Evolutionary conservation across 2,797 vertebrate genomes (phyloP).

Genomic region (Coranthus polyacanthus): DNA sequence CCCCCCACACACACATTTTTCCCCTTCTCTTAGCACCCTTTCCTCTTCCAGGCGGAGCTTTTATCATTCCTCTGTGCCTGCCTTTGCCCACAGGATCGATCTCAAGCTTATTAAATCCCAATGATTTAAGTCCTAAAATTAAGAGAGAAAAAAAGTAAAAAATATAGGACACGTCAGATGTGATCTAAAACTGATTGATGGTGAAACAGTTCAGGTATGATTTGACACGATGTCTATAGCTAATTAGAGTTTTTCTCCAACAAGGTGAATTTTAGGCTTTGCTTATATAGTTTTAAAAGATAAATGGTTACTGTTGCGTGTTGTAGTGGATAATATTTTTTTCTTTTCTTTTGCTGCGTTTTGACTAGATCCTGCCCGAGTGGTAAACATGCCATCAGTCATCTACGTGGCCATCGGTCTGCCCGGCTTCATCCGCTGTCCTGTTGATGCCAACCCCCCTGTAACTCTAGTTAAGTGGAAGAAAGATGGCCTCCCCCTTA

Average conservation of each 20-base stretch:
- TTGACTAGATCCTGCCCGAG: slow-evolving; percentile 92
- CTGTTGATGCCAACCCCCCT: slow-evolving; percentile 95
- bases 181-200: not conserved
- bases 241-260: no score
- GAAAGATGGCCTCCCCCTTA: slow-evolving; percentile 95
- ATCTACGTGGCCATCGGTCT: slow-evolving; percentile 97
- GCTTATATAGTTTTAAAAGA: no score
- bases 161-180: not conserved
- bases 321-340: no score
- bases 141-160: slow-evolving; percentile 3
- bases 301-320: no score
- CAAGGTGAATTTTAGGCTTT: no score
- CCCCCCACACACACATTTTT: not conserved
- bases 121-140: slow-evolving; percentile 18
- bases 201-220: not conserved
- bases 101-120: slow-evolving; percentile 21
- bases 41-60: slow-evolving; percentile 17
- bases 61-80: not conserved
- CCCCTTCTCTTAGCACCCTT: not conserved
- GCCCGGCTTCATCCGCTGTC: slow-evolving; percentile 96
- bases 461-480: slow-evolving; percentile 97
- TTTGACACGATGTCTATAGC: not conserved
- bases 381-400: slow-evolving; percentile 96
- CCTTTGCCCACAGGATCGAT: slow-evolving; percentile 15
- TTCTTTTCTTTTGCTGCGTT: not conserved